Conservation (phyloP, 2,113 vertebrate genomes). For the Takifugu flavidus region DNA sequence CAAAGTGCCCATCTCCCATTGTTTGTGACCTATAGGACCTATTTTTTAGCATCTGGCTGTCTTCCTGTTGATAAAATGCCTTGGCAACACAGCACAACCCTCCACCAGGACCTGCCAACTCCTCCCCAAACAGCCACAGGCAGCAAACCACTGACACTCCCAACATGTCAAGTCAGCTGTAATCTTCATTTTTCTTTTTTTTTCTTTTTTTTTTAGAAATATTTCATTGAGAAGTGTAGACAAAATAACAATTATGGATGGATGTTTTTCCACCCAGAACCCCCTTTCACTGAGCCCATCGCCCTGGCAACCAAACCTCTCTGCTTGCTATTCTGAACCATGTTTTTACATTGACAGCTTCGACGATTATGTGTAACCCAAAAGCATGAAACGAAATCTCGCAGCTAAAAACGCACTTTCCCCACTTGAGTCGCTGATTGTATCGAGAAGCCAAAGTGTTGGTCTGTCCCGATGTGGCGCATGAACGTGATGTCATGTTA, state of each 20-base stretch:
- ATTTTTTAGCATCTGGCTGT: slow-evolving; percentile 23
- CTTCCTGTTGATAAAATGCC: slow-evolving; percentile 57
- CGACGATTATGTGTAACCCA: neutral
- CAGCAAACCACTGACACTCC: slow-evolving; percentile 13
- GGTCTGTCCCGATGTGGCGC: slow-evolving; percentile 7
- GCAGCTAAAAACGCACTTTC: slow-evolving; percentile 13
- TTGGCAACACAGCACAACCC: slow-evolving; percentile 39
- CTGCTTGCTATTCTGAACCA: neutral
- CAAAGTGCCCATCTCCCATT: slow-evolving; percentile 38
- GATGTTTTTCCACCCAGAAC: too few relatives aligned
- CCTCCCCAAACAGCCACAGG: slow-evolving; percentile 2
- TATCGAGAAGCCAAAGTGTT: slow-evolving; percentile 29
- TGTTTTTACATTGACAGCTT: neutral
- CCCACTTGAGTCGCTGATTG: slow-evolving; percentile 25
- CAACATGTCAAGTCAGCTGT: neutral
- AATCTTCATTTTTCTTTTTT: neutral
- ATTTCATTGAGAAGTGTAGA: neutral
- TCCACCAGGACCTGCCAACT: slow-evolving; percentile 2
- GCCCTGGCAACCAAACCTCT: too few relatives aligned
- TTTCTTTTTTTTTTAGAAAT: neutral
- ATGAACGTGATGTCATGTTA: neutral
- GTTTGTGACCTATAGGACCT: slow-evolving; percentile 17
- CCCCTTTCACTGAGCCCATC: too few relatives aligned
- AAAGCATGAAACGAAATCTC: neutral
- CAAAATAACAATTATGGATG: too few relatives aligned